These are phyloP conservation scores for Lasioglossum leucozonium DNA, from an alignment of 2,888 invertebrate species.

Conservation along the genomic window DNA sequence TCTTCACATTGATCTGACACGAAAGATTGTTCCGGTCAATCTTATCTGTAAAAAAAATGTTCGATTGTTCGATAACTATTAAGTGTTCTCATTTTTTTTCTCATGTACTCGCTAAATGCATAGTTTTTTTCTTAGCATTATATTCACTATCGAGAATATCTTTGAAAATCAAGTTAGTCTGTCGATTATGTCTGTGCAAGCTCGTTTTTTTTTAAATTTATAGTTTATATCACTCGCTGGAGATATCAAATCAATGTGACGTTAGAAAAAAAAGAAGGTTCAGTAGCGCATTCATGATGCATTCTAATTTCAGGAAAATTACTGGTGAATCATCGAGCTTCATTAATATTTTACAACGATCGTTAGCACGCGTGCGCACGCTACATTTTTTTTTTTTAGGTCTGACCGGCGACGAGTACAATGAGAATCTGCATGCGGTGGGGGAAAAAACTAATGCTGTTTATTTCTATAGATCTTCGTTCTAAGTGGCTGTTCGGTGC, in stretches of 20 bases:
- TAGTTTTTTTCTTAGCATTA: background rate
- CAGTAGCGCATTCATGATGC: background rate
- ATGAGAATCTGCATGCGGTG: background rate
- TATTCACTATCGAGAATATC: background rate
- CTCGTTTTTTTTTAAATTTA: background rate
- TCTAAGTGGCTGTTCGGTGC: background rate
- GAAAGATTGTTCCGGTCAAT: background rate
- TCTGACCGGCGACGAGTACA: background rate
- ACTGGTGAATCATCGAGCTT: background rate
- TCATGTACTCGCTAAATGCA: background rate
- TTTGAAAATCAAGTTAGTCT: background rate
- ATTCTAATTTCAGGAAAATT: background rate
- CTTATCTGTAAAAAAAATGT: background rate
- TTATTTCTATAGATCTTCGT: background rate
- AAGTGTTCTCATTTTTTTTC: background rate
- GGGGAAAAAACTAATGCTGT: background rate
- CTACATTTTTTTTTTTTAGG: background rate
- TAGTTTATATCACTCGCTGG: background rate
- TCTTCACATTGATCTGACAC: background rate
- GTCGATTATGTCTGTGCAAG: background rate
- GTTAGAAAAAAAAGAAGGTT: background rate
- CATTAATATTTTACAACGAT: background rate
- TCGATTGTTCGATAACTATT: background rate
- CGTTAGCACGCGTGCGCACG: background rate
- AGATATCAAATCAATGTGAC: no score